Conservation (phyloP, 2,888 invertebrate species). For the Orthonychiurus folsomi region DNA sequence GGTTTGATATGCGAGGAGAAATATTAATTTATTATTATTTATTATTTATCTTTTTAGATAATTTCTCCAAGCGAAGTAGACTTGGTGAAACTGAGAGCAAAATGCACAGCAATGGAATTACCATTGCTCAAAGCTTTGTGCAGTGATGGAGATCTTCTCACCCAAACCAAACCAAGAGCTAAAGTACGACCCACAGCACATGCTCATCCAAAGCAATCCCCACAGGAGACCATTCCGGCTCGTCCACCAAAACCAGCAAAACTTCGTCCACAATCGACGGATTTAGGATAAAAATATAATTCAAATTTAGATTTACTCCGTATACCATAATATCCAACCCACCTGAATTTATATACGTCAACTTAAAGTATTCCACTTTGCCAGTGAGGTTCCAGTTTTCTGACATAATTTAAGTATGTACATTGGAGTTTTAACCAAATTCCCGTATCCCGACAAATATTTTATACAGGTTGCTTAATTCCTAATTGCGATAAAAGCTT, state of each 20-base stretch:
- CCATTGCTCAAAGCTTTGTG: conserved; percentile 38
- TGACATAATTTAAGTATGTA: too few relatives aligned
- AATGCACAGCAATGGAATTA: conserved; percentile 35
- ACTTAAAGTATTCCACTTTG: conserved; percentile 34
- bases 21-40: not conserved
- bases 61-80: conserved; percentile 38
- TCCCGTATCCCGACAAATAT: too few relatives aligned
- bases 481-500: too few relatives aligned
- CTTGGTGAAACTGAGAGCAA: conserved; percentile 32
- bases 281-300: not conserved
- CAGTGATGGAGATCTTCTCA: conserved; percentile 35
- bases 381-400: conserved; percentile 31
- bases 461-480: too few relatives aligned
- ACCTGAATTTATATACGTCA: conserved; percentile 28
- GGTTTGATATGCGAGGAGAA: not conserved
- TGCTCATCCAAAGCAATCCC: conserved; percentile 28
- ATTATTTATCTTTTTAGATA: conserved; percentile 8
- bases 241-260: conserved; percentile 25
- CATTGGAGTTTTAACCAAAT: too few relatives aligned
- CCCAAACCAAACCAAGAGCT: conserved; percentile 22
- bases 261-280: conserved; percentile 11
- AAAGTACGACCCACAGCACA: conserved; percentile 38
- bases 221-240: conserved; percentile 14
- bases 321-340: not conserved
- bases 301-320: not conserved